Evolutionary conservation across 2,113 vertebrate genomes (phyloP), one percentile per base, ranked within the genome.

Genomic region (Pterophyllum scalare): DNA sequence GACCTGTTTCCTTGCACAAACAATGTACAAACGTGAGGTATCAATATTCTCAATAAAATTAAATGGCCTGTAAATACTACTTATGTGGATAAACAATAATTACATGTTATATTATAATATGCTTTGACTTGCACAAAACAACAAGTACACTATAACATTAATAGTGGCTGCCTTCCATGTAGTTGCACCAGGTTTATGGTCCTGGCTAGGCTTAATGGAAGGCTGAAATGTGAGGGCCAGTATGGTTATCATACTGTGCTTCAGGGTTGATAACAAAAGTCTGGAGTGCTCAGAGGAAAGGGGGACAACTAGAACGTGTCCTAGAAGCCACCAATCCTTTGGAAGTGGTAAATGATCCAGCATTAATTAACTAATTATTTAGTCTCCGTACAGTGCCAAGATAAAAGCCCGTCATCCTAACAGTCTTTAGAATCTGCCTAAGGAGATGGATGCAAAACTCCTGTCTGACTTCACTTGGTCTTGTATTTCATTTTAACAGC

Each of bases 281-380:
- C 3, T 52, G 46, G 6, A 31, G 17, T 13, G 11, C 49, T 52
- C 17, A 19, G 17, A 49, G 28, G 13, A 54, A 72, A 22, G 12
- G 40, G 56, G 52, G 59, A 54, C 65, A 54, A 19, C 57, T 6
- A 62, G 17, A 59, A 10, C 22, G 11, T 57, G 17, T 12, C 62
- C 46, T 77, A 52, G 72, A 62, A 61, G 35, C 58, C 35, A 81
- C 35, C 49, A 75, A 33, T 59, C 61, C 46, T 22, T 43, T 59
- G 57, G 33, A 59, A 74, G 31, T 6, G 6, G 22, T 14, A 72
- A 80, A 20, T 22, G 31, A 72, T n/a, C 43, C 43, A 5, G 26
- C 43, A 52, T 72, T 52, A 54, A 72, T 72, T 72, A 31, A 19
- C 26, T 31, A 72, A n/a, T 72, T 72, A 72, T 72, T 72, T 52